phyloP scores from a whole-genome alignment of 2,888 invertebrate genomes.

The Heteromurus nitidus region DNA sequence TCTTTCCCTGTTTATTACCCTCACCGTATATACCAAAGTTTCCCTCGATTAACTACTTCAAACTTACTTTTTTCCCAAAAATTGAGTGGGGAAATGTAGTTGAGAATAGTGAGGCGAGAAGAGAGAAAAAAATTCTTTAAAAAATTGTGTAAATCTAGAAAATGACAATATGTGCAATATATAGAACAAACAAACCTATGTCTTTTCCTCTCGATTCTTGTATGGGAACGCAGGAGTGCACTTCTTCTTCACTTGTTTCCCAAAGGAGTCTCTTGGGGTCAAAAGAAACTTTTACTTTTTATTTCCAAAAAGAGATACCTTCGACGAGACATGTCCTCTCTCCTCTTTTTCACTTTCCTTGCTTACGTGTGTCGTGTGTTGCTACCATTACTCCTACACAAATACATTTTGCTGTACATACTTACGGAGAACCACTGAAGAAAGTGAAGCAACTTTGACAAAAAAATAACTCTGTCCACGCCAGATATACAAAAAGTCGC shows the following conservation, averaged over 20 bases:
- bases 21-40: neutral
- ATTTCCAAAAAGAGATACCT: slow-evolving; percentile 1
- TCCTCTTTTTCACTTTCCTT: neutral
- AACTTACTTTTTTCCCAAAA: neutral
- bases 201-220: neutral
- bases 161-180: neutral
- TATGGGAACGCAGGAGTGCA: neutral
- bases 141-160: slow-evolving; percentile 1
- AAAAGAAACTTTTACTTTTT: slow-evolving; percentile 44
- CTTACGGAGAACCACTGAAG: neutral
- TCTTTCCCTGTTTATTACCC: neutral
- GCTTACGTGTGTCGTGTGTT: too few species aligned
- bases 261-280: slow-evolving; percentile 47
- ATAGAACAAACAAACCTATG: neutral
- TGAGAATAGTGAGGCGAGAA: too few species aligned
- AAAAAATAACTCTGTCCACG: neutral
- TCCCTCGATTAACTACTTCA: too few species aligned
- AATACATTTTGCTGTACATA: too few species aligned
- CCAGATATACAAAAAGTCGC: neutral
- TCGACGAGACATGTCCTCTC: neutral
- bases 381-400: too few species aligned
- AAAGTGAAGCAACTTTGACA: neutral
- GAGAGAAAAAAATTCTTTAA: neutral
- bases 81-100: slow-evolving; percentile 4
- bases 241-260: slow-evolving; percentile 38